Evolutionary conservation across 1,140 invertebrate genomes (phyloP).

Genomic region (Lordiphosa collinella): DNA sequence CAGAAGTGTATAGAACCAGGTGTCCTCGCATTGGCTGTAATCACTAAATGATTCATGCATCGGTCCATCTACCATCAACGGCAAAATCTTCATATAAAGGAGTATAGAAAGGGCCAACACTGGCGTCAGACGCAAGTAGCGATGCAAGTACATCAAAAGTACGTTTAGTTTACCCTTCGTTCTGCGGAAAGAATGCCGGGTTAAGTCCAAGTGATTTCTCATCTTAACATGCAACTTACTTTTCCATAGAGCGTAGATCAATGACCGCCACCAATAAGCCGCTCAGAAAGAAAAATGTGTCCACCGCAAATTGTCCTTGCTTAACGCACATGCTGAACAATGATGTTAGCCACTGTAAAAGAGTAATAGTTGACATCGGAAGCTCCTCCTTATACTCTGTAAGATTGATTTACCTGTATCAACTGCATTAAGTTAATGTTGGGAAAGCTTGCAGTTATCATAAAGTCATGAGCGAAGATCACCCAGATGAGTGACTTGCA

Average conservation of each 20-base stretch:
- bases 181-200: slow-evolving; percentile 15
- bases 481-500: slow-evolving; percentile 84
- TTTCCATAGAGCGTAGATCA: slow-evolving; percentile 83
- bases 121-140: slow-evolving; percentile 60
- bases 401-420: not conserved
- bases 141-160: slow-evolving; percentile 61
- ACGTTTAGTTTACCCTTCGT: slow-evolving; percentile 52
- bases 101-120: slow-evolving; percentile 41
- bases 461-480: slow-evolving; percentile 82
- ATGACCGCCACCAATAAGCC: slow-evolving; percentile 84
- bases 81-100: slow-evolving; percentile 47
- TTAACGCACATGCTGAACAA: slow-evolving; percentile 81
- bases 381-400: fast-evolving
- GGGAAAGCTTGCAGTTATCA: slow-evolving; percentile 42
- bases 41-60: slow-evolving; percentile 62
- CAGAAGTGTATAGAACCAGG: slow-evolving; percentile 53
- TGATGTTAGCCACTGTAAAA: slow-evolving; percentile 55
- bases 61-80: slow-evolving; percentile 44
- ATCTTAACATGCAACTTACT: slow-evolving; percentile 65
- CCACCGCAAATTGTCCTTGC: slow-evolving; percentile 86
- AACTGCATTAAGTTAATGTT: slow-evolving; percentile 32
- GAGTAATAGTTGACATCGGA: not conserved
- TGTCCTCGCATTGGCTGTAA: slow-evolving; percentile 27
- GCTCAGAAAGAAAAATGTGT: too few relatives aligned
- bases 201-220: too few relatives aligned